These are phyloP conservation scores for Zelostemma sp. DNA, from an alignment of 1,140 invertebrate genomes.

Conservation along the genomic window DNA sequence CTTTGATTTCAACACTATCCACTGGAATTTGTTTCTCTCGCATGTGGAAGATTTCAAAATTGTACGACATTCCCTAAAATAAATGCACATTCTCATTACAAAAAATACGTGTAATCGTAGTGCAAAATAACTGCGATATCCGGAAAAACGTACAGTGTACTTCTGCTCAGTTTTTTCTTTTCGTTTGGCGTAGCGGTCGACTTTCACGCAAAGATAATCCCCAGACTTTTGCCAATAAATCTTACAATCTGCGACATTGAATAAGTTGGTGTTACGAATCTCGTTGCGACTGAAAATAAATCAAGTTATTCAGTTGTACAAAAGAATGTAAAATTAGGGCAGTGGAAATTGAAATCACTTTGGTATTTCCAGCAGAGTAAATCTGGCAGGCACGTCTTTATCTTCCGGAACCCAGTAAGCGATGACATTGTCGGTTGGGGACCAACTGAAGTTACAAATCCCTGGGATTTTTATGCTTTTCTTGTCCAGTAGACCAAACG, in stretches of 20 bases:
- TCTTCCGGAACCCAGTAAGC: conserved; percentile 99
- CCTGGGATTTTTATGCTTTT: conserved; percentile 94
- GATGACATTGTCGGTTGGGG: conserved; percentile 95
- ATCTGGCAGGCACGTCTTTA: conserved; percentile 89
- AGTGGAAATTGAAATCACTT: conserved; percentile 66
- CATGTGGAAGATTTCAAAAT: conserved; percentile 99
- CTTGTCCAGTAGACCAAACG: conserved; percentile 92
- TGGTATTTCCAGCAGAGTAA: conserved; percentile 87
- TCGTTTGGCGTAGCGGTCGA: conserved; percentile 96
- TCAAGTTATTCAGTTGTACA: not conserved
- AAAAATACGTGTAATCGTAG: not conserved
- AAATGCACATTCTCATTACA: conserved; percentile 8
- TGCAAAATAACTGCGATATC: not conserved
- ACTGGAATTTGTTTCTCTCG: conserved; percentile 98
- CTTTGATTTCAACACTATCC: conserved; percentile 95
- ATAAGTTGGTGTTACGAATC: conserved; percentile 96
- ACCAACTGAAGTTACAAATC: conserved; percentile 97
- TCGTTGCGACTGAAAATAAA: conserved; percentile 80
- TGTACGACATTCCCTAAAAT: conserved; percentile 93
- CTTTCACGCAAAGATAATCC: conserved; percentile 98
- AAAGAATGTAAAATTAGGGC: not conserved
- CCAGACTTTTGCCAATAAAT: conserved; percentile 99
- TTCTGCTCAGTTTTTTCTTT: conserved; percentile 92
- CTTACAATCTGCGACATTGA: conserved; percentile 98
- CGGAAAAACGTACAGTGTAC: conserved; percentile 80